Percentiles rank a stretch among this genome's conserved stretches.
Evolutionary conservation across 2,797 vertebrate genomes (phyloP).

Genomic region (Dromococcyx pavoninus): DNA sequence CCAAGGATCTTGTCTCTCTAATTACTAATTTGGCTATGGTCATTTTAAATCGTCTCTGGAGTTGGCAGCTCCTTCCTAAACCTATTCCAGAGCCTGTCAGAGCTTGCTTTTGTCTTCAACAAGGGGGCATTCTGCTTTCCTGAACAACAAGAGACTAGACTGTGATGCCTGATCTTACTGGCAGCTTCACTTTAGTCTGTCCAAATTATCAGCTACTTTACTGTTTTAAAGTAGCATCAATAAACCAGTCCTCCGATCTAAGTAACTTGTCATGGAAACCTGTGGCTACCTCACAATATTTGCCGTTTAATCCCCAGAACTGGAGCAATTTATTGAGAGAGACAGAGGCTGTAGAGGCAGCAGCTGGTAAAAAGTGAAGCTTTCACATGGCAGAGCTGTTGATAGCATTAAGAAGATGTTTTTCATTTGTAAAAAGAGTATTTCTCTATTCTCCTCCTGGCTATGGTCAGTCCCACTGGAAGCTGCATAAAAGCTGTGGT

Average conservation of each 20-base stretch:
- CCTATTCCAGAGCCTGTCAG: slow-evolving; percentile 31
- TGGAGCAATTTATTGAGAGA: neutral
- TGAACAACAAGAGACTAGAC: neutral
- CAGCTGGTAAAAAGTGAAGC: neutral
- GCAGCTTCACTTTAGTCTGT: slow-evolving; percentile 38
- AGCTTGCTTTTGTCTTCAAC: neutral
- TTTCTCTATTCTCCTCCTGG: neutral
- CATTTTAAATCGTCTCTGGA: slow-evolving; percentile 36
- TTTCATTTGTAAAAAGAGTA: neutral
- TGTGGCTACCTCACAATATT: neutral
- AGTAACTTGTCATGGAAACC: neutral
- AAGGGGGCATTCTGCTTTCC: neutral
- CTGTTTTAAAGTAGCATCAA: neutral
- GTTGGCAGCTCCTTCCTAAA: slow-evolving; percentile 44
- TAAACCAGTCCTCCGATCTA: neutral
- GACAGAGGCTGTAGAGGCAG: neutral
- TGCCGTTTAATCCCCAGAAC: neutral
- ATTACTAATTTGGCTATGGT: slow-evolving; percentile 37
- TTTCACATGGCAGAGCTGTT: neutral
- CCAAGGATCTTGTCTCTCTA: slow-evolving; percentile 28
- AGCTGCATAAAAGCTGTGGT: neutral
- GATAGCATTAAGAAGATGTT: neutral
- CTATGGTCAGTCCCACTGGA: neutral
- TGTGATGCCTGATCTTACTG: neutral
- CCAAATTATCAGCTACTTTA: neutral